Evolutionary conservation across 2,888 invertebrate species (phyloP), one percentile per base, ranked within the genome.

Genomic region (Aricia artaxerxes): DNA sequence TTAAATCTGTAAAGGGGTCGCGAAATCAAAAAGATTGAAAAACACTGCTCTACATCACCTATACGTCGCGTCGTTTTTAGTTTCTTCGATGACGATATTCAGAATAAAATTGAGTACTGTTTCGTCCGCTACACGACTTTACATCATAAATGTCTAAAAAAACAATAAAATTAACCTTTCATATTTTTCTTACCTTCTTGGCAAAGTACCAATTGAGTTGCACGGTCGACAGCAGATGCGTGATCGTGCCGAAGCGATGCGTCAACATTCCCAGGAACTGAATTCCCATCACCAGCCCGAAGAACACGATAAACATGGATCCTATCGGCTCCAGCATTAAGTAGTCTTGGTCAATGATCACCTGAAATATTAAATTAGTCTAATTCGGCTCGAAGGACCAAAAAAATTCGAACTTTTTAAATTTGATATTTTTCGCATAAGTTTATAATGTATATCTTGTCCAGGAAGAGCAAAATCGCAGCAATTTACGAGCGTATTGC

Each of bases 231-330:
- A 99, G 95, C 86, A 99, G 97, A 89, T 99, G 99, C 0, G 99
- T 97, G 80, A 99, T 94, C 0, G 99, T 99, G 82, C 98, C 99
- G 86, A 99, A 97, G 73, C 99, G 97, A 96, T 99, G 99, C 95
- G 98, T 97, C 94, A 99, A 92, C 99, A 99, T 99, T 78, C 98
- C 99, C 31, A 97, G 95, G 92, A 99, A 99, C 94, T 99, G 99
- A 82, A 99, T 97, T 31, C 98, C 89, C 92, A 99, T 95, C 92
- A 99, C 99, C 75, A 98, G 94, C 7, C 98, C 99, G 94, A 99
- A 99, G 96, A 99, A 99, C 89, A 98, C 96, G 81, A 99, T 97
- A 89, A 99, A 99, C 24, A 99, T 97, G 38, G 99, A 95, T 89
- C 99, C 98, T 83, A 99, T 99, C 0, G 99, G 99, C 91, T 99